Evolutionary conservation across 2,888 invertebrate species (phyloP).

Genomic region (Tipula helvola): DNA sequence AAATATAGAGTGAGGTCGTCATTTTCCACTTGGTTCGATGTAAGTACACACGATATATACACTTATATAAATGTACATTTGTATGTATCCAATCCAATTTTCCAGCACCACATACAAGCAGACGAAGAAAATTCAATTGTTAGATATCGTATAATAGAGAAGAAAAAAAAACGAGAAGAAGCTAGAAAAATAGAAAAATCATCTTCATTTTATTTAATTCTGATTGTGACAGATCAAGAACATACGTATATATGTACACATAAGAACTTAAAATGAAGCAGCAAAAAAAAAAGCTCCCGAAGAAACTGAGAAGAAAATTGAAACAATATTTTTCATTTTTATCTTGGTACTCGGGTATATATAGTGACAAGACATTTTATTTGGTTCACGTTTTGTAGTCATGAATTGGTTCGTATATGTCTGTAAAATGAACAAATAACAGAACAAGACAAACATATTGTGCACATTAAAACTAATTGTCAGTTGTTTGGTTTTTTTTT

Average conservation of each 20-base stretch:
- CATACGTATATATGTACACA: not conserved
- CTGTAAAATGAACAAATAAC: not conserved
- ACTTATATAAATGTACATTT: not conserved
- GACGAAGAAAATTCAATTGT: not conserved
- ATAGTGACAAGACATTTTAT: not conserved
- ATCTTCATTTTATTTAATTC: conserved; percentile 9
- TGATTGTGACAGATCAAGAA: conserved; percentile 10
- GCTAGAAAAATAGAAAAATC: not conserved
- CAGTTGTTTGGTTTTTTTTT: not conserved
- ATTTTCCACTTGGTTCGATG: not conserved
- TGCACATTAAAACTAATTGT: not conserved
- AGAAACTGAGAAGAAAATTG: not conserved
- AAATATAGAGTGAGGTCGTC: not conserved
- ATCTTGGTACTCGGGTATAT: not conserved
- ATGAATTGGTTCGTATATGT: not conserved
- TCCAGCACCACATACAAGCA: not conserved
- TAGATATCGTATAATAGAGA: no score
- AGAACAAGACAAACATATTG: not conserved
- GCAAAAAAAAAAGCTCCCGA: not conserved
- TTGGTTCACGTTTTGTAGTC: not conserved
- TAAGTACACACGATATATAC: not conserved
- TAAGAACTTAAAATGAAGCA: not conserved
- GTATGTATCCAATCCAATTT: conserved; percentile 6
- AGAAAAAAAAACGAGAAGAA: not conserved
- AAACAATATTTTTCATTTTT: not conserved